Evolutionary conservation across 1,140 invertebrate genomes (phyloP), one percentile per base, ranked within the genome.

Genomic region (Liolophura sinensis): DNA sequence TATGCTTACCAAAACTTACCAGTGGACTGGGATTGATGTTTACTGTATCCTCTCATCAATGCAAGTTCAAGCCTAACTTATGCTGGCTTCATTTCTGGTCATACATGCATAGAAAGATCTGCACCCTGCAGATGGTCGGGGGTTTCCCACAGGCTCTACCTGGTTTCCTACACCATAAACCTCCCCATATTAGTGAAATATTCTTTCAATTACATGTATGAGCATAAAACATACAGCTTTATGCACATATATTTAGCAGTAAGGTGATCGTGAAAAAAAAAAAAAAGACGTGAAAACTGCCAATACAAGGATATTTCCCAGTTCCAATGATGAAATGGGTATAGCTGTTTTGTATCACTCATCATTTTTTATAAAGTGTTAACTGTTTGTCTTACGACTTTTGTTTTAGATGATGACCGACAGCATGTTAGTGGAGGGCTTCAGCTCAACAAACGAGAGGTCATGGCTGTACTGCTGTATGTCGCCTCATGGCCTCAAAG

Each of bases 401-500:
- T 67, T 64, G 62, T 65, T 58, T 70, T 83, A 84, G 82, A 82
- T 76, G 83, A 85, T 70, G 76, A 76, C 54, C 74, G 79, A 67
- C 69, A 76, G 52, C 75, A 78, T 25, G 67, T 73, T 62, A 74
- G 74, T 63, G 71, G 71, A 62, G 77, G 80, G 50, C 73, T 76
- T 60, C 77, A 75, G 50, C 73, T 85, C 64, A 77, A 72, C 69
- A 81, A 85, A 78, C 87, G 86, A 73, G 90, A 91, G 83, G 87
- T 91, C 60, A 87, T 90, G 78, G 87, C 86, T 62, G 88, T 91
- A 62, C 86, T 90, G 71, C 86, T 87, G 67, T 91, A 90, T 80
- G 89, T 90, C 70, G 87, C 90, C 74, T 86, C 88, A 46, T 92
- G 90, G 90, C 89, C 89, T 63, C 90, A 91, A 84, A 88, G 89